These are phyloP conservation scores for Acyrthosiphon pisum DNA, from an alignment of 1,140 invertebrate genomes.

Conservation along the genomic window DNA sequence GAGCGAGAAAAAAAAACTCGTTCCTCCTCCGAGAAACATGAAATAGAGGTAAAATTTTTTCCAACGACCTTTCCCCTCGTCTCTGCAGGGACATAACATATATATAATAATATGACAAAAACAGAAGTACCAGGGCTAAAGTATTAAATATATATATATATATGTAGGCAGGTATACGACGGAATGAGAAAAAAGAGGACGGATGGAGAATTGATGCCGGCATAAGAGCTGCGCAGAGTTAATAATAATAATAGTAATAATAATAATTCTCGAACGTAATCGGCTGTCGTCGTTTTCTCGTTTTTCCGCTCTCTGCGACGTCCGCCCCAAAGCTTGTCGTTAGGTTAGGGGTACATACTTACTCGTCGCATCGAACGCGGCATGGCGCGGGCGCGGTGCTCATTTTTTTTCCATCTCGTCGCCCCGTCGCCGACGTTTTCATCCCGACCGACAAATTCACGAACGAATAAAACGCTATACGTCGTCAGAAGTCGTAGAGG, in stretches of 20 bases:
- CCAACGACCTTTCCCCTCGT: not conserved
- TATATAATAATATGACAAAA: constrained; percentile 43
- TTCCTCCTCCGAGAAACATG: constrained; percentile 28
- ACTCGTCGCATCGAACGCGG: not conserved
- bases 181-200: not conserved
- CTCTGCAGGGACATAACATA: not conserved
- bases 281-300: constrained; percentile 35
- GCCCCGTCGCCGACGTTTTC: not conserved
- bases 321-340: not conserved
- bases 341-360: not conserved
- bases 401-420: not conserved
- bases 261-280: constrained; percentile 38
- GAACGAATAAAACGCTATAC: not conserved
- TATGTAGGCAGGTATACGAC: not conserved
- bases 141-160: not conserved
- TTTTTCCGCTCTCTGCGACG: not conserved
- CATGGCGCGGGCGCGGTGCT: not conserved
- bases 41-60: constrained; percentile 33
- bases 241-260: constrained; percentile 17
- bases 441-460: not conserved
- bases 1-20: not conserved
- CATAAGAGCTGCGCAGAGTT: constrained; percentile 1
- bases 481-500: not conserved
- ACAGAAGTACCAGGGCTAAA: constrained; percentile 14
- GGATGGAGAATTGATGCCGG: not conserved